Base-by-base conservation (phyloP, 2,797 vertebrate genomes). In the Cephalopachus bancanus region DNA sequence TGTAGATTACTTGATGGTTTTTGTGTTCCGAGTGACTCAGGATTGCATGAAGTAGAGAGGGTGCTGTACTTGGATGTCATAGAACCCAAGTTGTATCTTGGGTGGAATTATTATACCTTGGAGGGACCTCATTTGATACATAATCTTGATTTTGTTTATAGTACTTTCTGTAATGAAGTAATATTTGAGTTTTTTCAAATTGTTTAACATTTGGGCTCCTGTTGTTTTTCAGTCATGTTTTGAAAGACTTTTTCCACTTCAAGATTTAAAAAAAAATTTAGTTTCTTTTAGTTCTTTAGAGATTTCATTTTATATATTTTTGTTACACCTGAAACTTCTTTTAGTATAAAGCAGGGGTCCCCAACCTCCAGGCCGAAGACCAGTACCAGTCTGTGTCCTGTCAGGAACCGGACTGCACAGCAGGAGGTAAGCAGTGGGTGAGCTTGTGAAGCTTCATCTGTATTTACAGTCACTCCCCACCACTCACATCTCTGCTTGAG, bases 131-230 rank as follows among this genome's bases (percentile, higher is more conserved):
- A 26, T 79, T 80, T 81, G 64, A 44, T 79, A n/a, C 10, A 30
- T 62, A 51, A 30, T 57, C 26, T 78, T 74, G 60, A 59, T 60
- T 71, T 91, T 86, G 74, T 89, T 72, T 53, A 44, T 89, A 53
- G 12, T 26, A n/a, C 65, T 93, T 96, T 97, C 44, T 71, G 44
- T 88, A 75, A 53, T 53, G 24, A 95, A 89, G 19, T 69, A 72
- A 44, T 83, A 51, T 15, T 93, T 84, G 11, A n/a, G 80, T 89
- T 85, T 24, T 85, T 85, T 26, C 37, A 65, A 59, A 81, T 64
- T 59, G 76, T 76, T 92, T 78, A 49, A 76, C 89, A 24, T 67
- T 74, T 81, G 67, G 6, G 10, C 71, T 86, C 60, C 60, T 91
- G 0, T 69, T 92, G 17, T 89, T 91, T 84, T 85, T 75, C 7